Base-by-base conservation (phyloP, 2,888 invertebrate genomes). In the Drosophila picticornis region DNA sequence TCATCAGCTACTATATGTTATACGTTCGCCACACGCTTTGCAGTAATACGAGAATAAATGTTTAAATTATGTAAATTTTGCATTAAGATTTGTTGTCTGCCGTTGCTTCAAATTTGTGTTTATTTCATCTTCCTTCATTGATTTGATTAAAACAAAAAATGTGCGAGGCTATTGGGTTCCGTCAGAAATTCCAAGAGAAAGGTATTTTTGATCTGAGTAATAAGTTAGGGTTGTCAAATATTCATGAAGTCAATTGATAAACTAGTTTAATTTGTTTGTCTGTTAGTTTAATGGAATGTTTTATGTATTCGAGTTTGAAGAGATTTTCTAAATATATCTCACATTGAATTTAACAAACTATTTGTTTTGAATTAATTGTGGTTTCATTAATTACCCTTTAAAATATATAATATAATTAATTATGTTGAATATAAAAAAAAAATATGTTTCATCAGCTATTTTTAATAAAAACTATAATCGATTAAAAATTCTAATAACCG, bases 41-140 rank as follows among this genome's bases (percentile, higher is more conserved):
- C 65, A 77, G 75, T 68, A 72, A 75, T 57, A 60, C 66, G 77
- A 72, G 77, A 88, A 90, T 66, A 83, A 90, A 86, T 90, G 77
- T 60, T 72, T 59, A 75, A 90, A 85, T 88, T 86, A 86, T 86
- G 89, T 72, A 75, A 85, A 85, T 88, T 64, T 60, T 48, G 63
- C 66, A 72, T 76, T 74, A 63, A 69, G 65, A 83, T 83, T 83
- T 76, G 70, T 73, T 67, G 65, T 65, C 63, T 61, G 64, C 32
- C 69, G 29, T 46, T 70, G 59, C 48, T 56, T 71, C 57, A 27
- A 31, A 48, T n/a, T 32, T 53, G 25, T 52, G 9, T 22, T 25
- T 59, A 53, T 56, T 53, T 57, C 27, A 31, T 46, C 25, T 38
- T 34, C 2, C 10, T 32, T 32, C 50, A 40, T 32, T 70, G 64